Percentiles rank a stretch among this genome's conserved stretches.
These are phyloP conservation scores for Ceuthmochares aereus DNA, from an alignment of 2,113 vertebrate species.

Conservation along the genomic window DNA sequence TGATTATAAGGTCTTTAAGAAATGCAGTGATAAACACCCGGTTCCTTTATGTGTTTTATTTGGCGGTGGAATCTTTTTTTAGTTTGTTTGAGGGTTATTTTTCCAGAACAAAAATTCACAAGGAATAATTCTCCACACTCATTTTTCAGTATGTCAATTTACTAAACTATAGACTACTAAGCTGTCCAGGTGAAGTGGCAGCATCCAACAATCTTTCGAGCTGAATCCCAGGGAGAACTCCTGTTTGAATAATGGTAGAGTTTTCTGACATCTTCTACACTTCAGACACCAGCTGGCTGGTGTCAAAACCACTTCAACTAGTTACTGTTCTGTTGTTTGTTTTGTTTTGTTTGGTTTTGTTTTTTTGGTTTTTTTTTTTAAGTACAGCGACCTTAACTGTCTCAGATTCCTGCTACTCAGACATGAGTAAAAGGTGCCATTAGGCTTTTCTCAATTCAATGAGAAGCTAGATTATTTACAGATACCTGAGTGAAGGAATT, in stretches of 20 bases:
- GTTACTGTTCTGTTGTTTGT: not conserved
- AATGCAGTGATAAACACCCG: not conserved
- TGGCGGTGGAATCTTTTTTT: not conserved
- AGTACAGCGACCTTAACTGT: not conserved
- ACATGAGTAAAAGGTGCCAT: not conserved
- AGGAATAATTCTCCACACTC: not conserved
- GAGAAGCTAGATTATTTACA: conserved; percentile 13
- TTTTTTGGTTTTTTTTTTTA: too few species aligned
- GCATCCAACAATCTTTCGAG: not conserved
- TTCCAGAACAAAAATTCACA: not conserved
- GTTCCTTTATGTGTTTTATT: not conserved
- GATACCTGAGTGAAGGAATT: not conserved
- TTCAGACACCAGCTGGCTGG: not conserved
- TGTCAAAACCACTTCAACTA: not conserved
- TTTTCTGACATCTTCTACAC: not conserved
- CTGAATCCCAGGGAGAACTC: not conserved
- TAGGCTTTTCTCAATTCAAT: not conserved
- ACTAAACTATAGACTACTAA: not conserved
- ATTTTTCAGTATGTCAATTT: not conserved
- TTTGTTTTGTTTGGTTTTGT: too few species aligned
- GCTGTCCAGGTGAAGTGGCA: not conserved
- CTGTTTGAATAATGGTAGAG: not conserved
- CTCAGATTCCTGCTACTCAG: not conserved
- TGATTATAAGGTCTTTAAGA: not conserved
- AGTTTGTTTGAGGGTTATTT: not conserved